Evolutionary conservation across 2,888 invertebrate genomes (phyloP), one percentile per base, ranked within the genome.

Genomic region (Tupiocoris notatus): DNA sequence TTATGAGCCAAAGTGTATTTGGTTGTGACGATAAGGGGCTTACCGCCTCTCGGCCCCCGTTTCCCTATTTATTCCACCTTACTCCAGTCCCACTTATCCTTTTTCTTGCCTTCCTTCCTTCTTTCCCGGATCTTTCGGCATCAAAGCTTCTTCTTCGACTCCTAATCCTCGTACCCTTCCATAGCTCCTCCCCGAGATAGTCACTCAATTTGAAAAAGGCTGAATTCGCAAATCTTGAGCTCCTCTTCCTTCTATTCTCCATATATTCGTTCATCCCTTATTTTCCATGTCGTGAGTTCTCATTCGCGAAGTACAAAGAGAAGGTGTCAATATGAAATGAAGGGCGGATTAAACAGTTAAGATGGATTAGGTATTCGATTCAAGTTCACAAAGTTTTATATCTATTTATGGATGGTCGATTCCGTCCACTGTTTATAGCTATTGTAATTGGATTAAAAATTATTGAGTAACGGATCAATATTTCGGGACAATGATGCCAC

Each of bases 191-290:
- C 39, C 18, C 21, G 25, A 73, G 73, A 73, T 61, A 73, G 63
- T 73, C 73, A 62, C 73, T 73, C 73, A 73, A 73, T 73, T 73
- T 73, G 62, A 73, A 73, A 73, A 73, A 73, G 56, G 73, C 73
- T 73, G 73, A 73, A 54, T 73, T 73, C 63, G 73, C 73, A 62
- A 62, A 73, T 62, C 73, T 61, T 54, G 56, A 39, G 57, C 67
- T 22, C 22, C 57, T 39, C 39, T 12, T 12, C 39, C 12, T 39
- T 39, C 39, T 7, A 12, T 39, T 12, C 39, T 39, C 12, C 39
- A 39, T 39, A 39, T 39, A 39, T 39, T 12, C 39, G 12, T n/a
- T 63, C 64, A 23, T 7, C 64, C 9, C 24, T 17, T 63, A 6
- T 12, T 39, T 63, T 16, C 24, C n/a, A 16, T 23, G n/a, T n/a